Evolutionary conservation across 2,113 vertebrate species (phyloP).

Genomic region (Aptenodytes patagonicus): DNA sequence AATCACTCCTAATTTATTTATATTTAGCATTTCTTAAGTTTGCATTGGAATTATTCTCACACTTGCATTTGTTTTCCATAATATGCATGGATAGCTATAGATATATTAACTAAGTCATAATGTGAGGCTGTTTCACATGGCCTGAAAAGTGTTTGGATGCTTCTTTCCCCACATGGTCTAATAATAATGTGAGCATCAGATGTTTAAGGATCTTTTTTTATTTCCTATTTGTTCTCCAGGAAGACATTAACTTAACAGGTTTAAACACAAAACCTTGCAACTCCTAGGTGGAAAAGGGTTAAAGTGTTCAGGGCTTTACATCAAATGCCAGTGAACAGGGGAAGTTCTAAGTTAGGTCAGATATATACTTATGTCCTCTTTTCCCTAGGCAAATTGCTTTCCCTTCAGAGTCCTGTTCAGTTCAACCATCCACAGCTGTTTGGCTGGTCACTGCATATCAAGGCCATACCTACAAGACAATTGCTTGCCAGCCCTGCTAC

Average conservation of each 20-base stretch:
- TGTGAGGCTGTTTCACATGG: background rate
- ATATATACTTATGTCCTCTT: background rate
- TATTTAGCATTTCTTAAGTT: background rate
- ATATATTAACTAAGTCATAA: background rate
- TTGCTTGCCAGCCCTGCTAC: background rate
- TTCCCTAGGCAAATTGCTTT: background rate
- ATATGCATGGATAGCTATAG: background rate
- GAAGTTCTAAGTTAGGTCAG: background rate
- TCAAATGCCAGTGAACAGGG: background rate
- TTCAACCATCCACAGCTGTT: background rate
- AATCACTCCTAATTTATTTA: background rate
- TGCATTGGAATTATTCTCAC: background rate
- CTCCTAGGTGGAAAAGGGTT: background rate
- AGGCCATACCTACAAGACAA: background rate
- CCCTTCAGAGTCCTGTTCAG: background rate
- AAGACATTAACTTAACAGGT: background rate
- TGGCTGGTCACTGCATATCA: background rate
- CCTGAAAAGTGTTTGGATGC: background rate
- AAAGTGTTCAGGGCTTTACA: background rate
- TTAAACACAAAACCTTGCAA: background rate
- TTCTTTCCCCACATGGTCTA: background rate
- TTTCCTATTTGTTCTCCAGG: background rate
- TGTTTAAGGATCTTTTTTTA: background rate
- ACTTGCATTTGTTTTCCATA: background rate
- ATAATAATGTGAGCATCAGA: background rate